Conservation (phyloP, 2,888 invertebrate species). For the Tachystola acroxantha region DNA sequence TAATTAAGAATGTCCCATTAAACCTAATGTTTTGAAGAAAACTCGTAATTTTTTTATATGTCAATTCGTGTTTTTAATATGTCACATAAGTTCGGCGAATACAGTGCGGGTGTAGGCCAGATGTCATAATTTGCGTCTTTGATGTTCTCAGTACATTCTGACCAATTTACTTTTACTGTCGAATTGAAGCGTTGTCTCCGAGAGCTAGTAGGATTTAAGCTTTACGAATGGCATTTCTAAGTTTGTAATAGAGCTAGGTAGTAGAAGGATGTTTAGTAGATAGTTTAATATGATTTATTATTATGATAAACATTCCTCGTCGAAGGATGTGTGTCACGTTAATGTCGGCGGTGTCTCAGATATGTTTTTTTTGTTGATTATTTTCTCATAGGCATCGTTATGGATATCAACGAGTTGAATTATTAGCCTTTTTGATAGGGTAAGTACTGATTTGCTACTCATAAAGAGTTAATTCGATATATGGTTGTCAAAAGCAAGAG, state of each 20-base stretch:
- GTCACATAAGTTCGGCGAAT: conserved; percentile 1
- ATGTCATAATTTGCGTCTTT: conserved; percentile 40
- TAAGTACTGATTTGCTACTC: too few relatives aligned
- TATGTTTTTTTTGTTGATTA: conserved; percentile 1
- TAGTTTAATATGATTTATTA: conserved; percentile 38
- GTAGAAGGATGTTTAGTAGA: conserved; percentile 16
- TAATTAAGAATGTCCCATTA: too few relatives aligned
- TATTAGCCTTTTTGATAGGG: too few relatives aligned
- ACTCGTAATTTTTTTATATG: conserved; percentile 1
- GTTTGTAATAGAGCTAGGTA: conserved; percentile 5
- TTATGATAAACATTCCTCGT: conserved; percentile 37
- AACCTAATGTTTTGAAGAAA: too few relatives aligned
- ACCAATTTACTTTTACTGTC: conserved; percentile 11
- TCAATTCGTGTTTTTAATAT: conserved; percentile 1
- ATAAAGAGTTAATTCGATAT: too few relatives aligned
- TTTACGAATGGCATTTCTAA: conserved; percentile 1
- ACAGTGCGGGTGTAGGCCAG: conserved; percentile 15
- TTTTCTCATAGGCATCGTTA: conserved; percentile 3
- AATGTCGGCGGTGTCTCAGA: conserved; percentile 7
- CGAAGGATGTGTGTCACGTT: conserved; percentile 46
- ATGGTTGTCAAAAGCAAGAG: too few relatives aligned
- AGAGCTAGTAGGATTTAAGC: conserved; percentile 1
- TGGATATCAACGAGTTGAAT: too few relatives aligned
- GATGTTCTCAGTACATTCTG: conserved; percentile 24
- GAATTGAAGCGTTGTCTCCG: background rate